Evolutionary conservation across 2,113 vertebrate genomes (phyloP).

Genomic region (Megaptera novaeangliae): DNA sequence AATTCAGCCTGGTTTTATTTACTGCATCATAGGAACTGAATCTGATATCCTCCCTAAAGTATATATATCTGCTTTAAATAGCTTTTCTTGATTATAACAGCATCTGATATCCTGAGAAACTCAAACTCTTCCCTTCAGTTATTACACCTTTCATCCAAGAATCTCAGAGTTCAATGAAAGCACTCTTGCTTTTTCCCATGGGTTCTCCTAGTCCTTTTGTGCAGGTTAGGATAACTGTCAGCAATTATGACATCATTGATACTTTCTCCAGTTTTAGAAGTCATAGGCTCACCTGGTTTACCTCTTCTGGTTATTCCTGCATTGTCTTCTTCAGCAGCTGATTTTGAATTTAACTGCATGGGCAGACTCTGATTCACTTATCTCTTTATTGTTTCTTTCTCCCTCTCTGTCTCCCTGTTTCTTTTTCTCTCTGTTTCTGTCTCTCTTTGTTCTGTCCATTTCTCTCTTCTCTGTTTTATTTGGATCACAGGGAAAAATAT

Average conservation of each 20-base stretch:
- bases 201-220: background rate
- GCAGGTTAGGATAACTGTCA: background rate
- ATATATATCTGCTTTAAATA: background rate
- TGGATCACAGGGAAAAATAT: background rate
- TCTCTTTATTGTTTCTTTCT: background rate
- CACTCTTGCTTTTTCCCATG: background rate
- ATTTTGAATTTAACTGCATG: background rate
- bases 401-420: background rate
- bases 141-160: background rate
- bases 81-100: background rate
- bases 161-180: background rate
- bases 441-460: background rate
- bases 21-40: conserved; percentile 2
- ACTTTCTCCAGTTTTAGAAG: background rate
- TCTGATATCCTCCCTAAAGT: background rate
- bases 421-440: background rate
- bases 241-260: background rate
- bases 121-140: background rate
- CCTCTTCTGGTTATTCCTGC: background rate
- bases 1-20: conserved; percentile 12
- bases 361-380: background rate
- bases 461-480: background rate
- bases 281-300: background rate
- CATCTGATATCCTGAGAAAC: conserved; percentile 29
- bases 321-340: background rate